Percentiles rank a stretch among this genome's conserved stretches.
Conservation (phyloP, 2,888 invertebrate species). For the Omphaloscelis lunosa region DNA sequence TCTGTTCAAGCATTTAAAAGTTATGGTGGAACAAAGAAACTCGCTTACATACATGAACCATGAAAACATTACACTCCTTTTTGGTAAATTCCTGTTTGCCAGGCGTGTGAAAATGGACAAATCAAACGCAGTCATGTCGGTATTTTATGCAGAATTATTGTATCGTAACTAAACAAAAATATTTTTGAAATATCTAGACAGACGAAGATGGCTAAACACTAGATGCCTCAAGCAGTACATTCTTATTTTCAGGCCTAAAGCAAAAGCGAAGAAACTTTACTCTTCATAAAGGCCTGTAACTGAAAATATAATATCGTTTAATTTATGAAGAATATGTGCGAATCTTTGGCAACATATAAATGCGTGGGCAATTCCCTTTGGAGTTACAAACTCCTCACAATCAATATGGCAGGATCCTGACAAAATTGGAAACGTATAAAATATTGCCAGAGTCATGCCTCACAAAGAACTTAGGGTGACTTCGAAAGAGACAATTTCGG, state of each 20-base stretch:
- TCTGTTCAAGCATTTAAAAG: no score
- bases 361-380: conserved; percentile 26
- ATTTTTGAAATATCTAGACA: not conserved
- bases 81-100: no score
- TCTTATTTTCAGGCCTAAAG: conserved; percentile 13
- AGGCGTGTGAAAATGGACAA: not conserved
- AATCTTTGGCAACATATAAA: conserved; percentile 44
- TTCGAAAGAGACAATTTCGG: conserved; percentile 63
- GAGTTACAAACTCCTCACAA: conserved; percentile 55
- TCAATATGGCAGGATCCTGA: conserved; percentile 55
- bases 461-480: conserved; percentile 64
- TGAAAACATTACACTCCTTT: no score
- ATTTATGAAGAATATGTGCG: conserved; percentile 44
- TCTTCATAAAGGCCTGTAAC: conserved; percentile 25
- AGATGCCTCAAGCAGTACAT: conserved; percentile 2
- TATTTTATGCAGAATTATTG: not conserved
- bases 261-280: conserved; percentile 30
- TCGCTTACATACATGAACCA: no score
- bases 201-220: not conserved
- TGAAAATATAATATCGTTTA: conserved; percentile 47
- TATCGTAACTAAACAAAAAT: not conserved
- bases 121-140: not conserved
- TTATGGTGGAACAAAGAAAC: no score
- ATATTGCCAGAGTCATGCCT: conserved; percentile 62
- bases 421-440: conserved; percentile 65